Evolutionary conservation across 2,888 invertebrate species (phyloP), one percentile per base, ranked within the genome.

Genomic region (Lampropteryx suffumata): DNA sequence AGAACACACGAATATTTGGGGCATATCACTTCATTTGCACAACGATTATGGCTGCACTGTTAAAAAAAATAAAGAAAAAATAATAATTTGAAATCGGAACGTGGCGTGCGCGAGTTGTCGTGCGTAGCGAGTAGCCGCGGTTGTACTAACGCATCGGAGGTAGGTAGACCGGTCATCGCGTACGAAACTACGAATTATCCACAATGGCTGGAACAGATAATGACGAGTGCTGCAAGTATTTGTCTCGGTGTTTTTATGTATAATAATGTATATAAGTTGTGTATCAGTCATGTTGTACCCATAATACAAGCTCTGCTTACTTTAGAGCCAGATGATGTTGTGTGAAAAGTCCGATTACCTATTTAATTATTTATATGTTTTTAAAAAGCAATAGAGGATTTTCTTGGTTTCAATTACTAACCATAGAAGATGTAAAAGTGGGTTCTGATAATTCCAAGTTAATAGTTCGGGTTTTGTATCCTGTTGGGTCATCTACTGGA

Each of bases 221-320:
- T 70, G 71, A 72, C 73, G 70, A 79, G 78, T 71, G 76, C 76
- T 79, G 79, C 79, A 83, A 84, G 81, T 81, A 84, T 80, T 76
- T 80, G 78, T 67, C 66, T 69, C 67, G 63, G 66, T 65, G 63
- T 43, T n/a, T n/a, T n/a, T n/a, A n/a, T n/a, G n/a, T n/a, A n/a
- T n/a, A n/a, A n/a, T n/a, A n/a, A n/a, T n/a, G n/a, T n/a, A n/a
- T n/a, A n/a, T n/a, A n/a, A n/a, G n/a, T n/a, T n/a, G n/a, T n/a
- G n/a, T n/a, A n/a, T n/a, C n/a, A n/a, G n/a, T n/a, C n/a, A n/a
- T n/a, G n/a, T n/a, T n/a, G n/a, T n/a, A n/a, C n/a, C n/a, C n/a
- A n/a, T n/a, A n/a, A n/a, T n/a, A n/a, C n/a, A n/a, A n/a, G n/a
- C n/a, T n/a, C n/a, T n/a, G n/a, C n/a, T n/a, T n/a, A n/a, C n/a